These are phyloP conservation scores for Hephaestus fuliginosus DNA, from an alignment of 2,797 vertebrate species.

Conservation along the genomic window DNA sequence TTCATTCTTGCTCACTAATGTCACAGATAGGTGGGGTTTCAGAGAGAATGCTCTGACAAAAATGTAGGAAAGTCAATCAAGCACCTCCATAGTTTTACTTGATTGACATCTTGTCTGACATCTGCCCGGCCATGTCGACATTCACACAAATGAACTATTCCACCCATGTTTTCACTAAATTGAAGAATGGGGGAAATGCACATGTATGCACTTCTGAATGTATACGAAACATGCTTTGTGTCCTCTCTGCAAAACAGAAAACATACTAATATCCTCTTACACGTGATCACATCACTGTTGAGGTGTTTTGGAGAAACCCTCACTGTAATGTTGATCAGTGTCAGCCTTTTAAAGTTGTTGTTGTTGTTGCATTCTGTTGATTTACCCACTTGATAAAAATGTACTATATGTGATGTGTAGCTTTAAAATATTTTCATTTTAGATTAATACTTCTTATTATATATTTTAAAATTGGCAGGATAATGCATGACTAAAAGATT, in stretches of 20 bases:
- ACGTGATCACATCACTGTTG: neutral
- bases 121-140: slow-evolving; percentile 3
- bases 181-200: slow-evolving; percentile 31
- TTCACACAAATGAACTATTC: slow-evolving; percentile 26
- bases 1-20: neutral
- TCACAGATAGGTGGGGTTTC: neutral
- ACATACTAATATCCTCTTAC: slow-evolving; percentile 3
- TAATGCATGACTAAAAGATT: neutral
- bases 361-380: neutral
- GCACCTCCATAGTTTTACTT: neutral
- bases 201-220: slow-evolving; percentile 63
- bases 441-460: neutral
- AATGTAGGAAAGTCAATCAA: slow-evolving; percentile 3
- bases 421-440: neutral
- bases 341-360: neutral
- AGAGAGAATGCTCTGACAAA: neutral
- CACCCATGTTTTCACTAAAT: slow-evolving; percentile 52
- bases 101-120: neutral
- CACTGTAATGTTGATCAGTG: neutral
- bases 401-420: neutral
- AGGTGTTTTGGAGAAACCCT: neutral
- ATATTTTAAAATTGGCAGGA: neutral
- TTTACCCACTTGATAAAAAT: neutral
- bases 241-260: slow-evolving; percentile 58
- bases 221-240: slow-evolving; percentile 68